These are phyloP conservation scores for Eleginops maclovinus DNA, from an alignment of 2,113 vertebrate species.

Conservation along the genomic window DNA sequence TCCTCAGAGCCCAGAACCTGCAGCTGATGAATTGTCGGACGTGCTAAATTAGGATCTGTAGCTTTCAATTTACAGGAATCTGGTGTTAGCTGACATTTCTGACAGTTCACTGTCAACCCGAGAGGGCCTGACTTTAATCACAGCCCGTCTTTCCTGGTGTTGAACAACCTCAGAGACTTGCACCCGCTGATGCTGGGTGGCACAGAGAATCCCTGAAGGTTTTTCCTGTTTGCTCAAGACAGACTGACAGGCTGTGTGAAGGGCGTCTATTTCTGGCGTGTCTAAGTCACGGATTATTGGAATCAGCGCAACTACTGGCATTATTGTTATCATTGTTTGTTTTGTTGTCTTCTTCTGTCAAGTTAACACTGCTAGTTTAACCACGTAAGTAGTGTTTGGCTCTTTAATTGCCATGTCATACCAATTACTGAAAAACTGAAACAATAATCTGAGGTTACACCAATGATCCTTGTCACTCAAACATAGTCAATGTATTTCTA, in stretches of 20 bases:
- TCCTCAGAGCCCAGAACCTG: slow-evolving; percentile 19
- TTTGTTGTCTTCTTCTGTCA: not conserved
- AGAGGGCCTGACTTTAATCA: slow-evolving; percentile 55
- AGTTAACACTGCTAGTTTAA: too few species aligned
- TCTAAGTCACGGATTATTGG: not conserved
- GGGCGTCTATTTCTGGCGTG: not conserved
- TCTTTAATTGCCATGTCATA: not conserved
- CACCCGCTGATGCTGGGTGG: slow-evolving; percentile 26
- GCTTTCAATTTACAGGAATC: slow-evolving; percentile 52
- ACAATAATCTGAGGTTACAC: too few species aligned
- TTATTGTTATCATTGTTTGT: not conserved
- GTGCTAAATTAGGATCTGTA: slow-evolving; percentile 71
- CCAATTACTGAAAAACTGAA: not conserved
- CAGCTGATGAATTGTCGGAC: slow-evolving; percentile 45
- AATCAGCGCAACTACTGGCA: not conserved
- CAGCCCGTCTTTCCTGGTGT: slow-evolving; percentile 2
- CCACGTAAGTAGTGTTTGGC: not conserved
- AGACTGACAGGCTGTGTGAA: slow-evolving; percentile 23
- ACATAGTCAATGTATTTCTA: too few species aligned
- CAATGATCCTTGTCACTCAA: too few species aligned
- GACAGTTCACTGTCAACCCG: slow-evolving; percentile 52
- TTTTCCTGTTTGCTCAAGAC: slow-evolving; percentile 23
- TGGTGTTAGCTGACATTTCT: slow-evolving; percentile 51
- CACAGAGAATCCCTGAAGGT: slow-evolving; percentile 43
- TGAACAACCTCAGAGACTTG: slow-evolving; percentile 29